Percentiles rank a stretch among this genome's conserved stretches.
Evolutionary conservation across 2,797 vertebrate genomes (phyloP).

Genomic region (Rhyacichthys aspro): DNA sequence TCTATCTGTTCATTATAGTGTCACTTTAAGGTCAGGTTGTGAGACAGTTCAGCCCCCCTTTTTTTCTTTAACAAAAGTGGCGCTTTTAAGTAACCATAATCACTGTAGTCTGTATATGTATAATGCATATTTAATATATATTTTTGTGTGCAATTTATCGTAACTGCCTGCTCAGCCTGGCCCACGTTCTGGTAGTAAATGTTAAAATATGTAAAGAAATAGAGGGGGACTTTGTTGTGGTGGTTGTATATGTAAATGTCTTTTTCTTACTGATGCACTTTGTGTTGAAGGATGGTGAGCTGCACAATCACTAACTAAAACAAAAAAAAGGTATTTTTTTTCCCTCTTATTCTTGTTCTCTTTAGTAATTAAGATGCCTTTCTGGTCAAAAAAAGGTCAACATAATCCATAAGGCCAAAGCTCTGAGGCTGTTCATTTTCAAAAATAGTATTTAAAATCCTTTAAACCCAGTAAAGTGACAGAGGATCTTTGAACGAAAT

Average conservation of each 20-base stretch:
- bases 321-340: too few relatives aligned
- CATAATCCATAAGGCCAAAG: too few relatives aligned
- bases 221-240: constrained; percentile 1
- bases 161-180: constrained; percentile 29
- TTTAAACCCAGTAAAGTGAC: too few relatives aligned
- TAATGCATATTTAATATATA: constrained; percentile 8
- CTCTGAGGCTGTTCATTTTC: too few relatives aligned
- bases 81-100: constrained; percentile 26
- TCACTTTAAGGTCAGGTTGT: not conserved
- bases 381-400: not conserved
- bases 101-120: constrained; percentile 11
- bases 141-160: constrained; percentile 28
- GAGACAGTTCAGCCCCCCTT: not conserved
- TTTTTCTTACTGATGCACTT: constrained; percentile 58
- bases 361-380: not conserved
- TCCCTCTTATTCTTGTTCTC: too few relatives aligned
- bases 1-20: not conserved
- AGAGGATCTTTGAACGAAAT: too few relatives aligned
- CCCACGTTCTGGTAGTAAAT: constrained; percentile 23
- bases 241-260: constrained; percentile 10
- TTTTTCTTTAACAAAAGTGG: constrained; percentile 1
- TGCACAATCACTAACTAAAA: too few relatives aligned
- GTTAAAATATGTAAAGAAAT: constrained; percentile 28
- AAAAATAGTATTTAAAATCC: too few relatives aligned
- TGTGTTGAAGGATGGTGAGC: constrained; percentile 38